Evolutionary conservation across 2,888 invertebrate genomes (phyloP), one percentile per base, ranked within the genome.

Genomic region (Resseliella maxima): DNA sequence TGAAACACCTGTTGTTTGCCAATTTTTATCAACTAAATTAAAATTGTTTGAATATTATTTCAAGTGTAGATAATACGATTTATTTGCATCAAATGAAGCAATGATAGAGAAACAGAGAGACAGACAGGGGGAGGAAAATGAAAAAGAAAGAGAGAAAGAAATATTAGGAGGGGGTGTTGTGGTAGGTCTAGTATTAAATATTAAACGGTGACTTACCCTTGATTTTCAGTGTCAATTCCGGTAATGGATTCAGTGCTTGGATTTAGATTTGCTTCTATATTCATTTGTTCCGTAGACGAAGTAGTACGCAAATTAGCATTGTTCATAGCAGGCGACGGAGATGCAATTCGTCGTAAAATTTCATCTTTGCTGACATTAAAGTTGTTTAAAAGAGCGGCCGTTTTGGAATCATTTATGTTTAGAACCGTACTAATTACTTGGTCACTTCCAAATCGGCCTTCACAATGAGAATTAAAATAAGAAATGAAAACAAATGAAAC

Each of bases 351-450:
- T 38, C 83, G 38, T 35, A 85, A 85, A n/a, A 85, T 85, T 36
- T 85, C 83, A 41, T 85, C 83, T 85, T 85, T 85, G 83, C 83
- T 85, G 1, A 85, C 83, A 85, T 85, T 85, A 35, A 41, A 41
- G 41, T 85, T 41, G 24, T 85, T 85, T 12, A 85, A 35, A 38
- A 85, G 0, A 5, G 2, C 21, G 10, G 83, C 83, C 24, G 83
- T n/a, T n/a, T 38, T 41, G 0, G 83, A 85, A 41, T 85, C 83
- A 41, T 85, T 85, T 18, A 85, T 85, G 41, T 85, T 85, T 41
- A 85, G 21, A 85, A 85, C 41, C 10, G n/a, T 31, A 41, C 21
- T 85, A 12, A 85, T 85, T 21, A 85, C 83, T 85, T 41, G 10
- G 21, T 85, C 41, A 18, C 27, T 64, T 64, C 27, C 31, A 64